Conservation (phyloP, 2,797 vertebrate genomes). For the Sebastes cheni region DNA sequence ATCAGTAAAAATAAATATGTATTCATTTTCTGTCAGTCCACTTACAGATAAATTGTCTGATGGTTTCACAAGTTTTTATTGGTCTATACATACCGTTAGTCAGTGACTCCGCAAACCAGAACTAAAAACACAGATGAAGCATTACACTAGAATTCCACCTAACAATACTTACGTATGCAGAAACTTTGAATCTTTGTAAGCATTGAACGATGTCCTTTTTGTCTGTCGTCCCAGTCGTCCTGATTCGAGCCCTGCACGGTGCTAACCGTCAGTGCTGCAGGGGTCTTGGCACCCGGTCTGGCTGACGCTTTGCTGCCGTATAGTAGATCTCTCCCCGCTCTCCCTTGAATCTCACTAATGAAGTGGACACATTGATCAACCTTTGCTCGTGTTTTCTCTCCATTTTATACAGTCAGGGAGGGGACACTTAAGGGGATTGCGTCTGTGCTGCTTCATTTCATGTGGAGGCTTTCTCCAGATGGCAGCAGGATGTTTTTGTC, state of each 20-base stretch:
- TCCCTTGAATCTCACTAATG: slow-evolving; percentile 48
- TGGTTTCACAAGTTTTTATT: neutral
- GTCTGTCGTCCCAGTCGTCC: slow-evolving; percentile 18
- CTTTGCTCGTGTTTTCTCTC: slow-evolving; percentile 29
- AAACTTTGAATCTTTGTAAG: neutral
- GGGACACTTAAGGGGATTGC: slow-evolving; percentile 41
- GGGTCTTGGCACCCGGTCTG: slow-evolving; percentile 49
- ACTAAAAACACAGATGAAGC: neutral
- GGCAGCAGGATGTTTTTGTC: slow-evolving; percentile 19
- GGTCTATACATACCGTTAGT: too few relatives aligned
- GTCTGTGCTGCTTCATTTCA: slow-evolving; percentile 4
- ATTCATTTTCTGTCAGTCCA: neutral
- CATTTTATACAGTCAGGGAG: slow-evolving; percentile 18
- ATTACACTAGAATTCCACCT: neutral
- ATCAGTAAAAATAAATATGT: neutral
- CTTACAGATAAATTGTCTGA: neutral
- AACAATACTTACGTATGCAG: neutral
- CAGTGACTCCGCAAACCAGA: neutral
- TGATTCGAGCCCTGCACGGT: slow-evolving; percentile 16
- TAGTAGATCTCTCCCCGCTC: slow-evolving; percentile 31
- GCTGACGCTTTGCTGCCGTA: slow-evolving; percentile 3
- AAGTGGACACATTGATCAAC: slow-evolving; percentile 63
- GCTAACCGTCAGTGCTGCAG: slow-evolving; percentile 48
- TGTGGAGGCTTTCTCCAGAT: slow-evolving; percentile 17
- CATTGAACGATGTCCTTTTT: neutral